Conservation (phyloP, 53 echinoderm and acorn worm genomes). For the Luidia sarsii region DNA sequence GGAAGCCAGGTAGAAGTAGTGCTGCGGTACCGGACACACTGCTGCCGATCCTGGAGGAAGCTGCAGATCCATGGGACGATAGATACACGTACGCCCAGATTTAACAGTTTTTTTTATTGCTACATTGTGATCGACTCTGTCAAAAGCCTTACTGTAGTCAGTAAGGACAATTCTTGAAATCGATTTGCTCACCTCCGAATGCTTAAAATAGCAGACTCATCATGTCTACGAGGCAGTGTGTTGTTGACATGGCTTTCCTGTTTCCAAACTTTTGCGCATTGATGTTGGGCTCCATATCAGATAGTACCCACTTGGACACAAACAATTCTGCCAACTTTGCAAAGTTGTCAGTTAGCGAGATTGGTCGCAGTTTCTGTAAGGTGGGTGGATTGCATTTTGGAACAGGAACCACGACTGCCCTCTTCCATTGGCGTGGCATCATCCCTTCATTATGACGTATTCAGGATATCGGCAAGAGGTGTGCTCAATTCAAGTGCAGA, state of each 20-base stretch:
- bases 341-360: too few relatives aligned
- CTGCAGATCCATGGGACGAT: slow-evolving; percentile 33
- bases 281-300: slow-evolving; percentile 11
- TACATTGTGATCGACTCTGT: slow-evolving; percentile 35
- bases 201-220: slow-evolving; percentile 21
- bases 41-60: slow-evolving; percentile 11
- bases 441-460: slow-evolving; percentile 16
- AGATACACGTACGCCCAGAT: slow-evolving; percentile 17
- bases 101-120: slow-evolving; percentile 17
- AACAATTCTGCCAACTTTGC: too few relatives aligned
- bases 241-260: slow-evolving; percentile 27
- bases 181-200: background rate
- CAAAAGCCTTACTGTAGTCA: too few relatives aligned
- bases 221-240: slow-evolving; percentile 38
- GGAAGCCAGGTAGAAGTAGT: slow-evolving; percentile 3
- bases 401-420: slow-evolving; percentile 11
- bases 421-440: slow-evolving; percentile 27
- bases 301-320: slow-evolving; percentile 19
- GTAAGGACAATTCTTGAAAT: slow-evolving; percentile 30
- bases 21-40: slow-evolving; percentile 31
- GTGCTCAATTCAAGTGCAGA: too few relatives aligned
- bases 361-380: slow-evolving; percentile 15
- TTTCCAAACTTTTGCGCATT: slow-evolving; percentile 36
- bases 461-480: too few relatives aligned
- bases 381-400: slow-evolving; percentile 5